These are phyloP conservation scores for Eutrigla gurnardus DNA, from an alignment of 2,797 vertebrate genomes.

Conservation along the genomic window DNA sequence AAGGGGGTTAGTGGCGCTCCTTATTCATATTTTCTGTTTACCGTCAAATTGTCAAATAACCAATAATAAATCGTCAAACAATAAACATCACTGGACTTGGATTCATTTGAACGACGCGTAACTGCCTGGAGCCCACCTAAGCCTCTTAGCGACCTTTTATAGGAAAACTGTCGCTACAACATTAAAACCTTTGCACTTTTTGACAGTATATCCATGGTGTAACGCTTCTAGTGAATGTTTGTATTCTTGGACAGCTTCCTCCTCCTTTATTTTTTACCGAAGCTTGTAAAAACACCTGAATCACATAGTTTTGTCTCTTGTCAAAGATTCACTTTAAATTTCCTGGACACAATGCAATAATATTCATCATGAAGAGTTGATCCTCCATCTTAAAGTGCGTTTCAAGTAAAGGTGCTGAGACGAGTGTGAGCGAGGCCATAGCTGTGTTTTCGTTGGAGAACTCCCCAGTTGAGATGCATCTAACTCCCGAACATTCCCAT, in stretches of 20 bases:
- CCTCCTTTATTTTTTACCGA: not conserved
- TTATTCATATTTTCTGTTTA: too few relatives aligned
- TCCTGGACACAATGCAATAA: slow-evolving; percentile 1
- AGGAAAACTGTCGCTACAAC: too few relatives aligned
- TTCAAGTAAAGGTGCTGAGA: slow-evolving; percentile 21
- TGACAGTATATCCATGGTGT: not conserved
- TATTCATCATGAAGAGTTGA: not conserved
- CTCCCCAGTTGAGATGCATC: slow-evolving; percentile 3
- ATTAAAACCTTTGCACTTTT: not conserved
- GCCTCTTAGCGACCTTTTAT: too few relatives aligned
- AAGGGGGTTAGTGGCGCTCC: too few relatives aligned
- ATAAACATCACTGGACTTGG: too few relatives aligned
- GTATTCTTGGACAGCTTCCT: not conserved
- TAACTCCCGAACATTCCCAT: slow-evolving; percentile 38
- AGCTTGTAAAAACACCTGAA: not conserved
- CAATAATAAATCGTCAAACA: too few relatives aligned
- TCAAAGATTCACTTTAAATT: not conserved
- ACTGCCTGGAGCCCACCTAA: too few relatives aligned
- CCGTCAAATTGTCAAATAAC: too few relatives aligned
- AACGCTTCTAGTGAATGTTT: not conserved
- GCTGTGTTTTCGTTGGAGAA: slow-evolving; percentile 33
- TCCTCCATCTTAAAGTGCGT: slow-evolving; percentile 7
- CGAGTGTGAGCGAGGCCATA: slow-evolving; percentile 32
- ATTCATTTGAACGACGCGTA: too few relatives aligned
- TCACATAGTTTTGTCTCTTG: not conserved